These are phyloP conservation scores for Beris morrisii DNA, from an alignment of 2,888 invertebrate genomes.

Conservation along the genomic window DNA sequence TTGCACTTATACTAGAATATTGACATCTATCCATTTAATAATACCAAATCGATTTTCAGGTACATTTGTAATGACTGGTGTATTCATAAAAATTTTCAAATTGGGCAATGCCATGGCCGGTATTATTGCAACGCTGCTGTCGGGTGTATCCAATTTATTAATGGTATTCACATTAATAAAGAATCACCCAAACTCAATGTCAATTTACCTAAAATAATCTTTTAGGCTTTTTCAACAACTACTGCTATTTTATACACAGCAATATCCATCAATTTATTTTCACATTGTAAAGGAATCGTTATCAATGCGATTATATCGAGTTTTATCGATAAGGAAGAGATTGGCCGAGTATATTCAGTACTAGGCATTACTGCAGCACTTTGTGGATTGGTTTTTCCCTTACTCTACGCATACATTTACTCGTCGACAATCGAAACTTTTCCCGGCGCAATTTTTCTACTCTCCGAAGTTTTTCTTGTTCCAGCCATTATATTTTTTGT, in stretches of 20 bases:
- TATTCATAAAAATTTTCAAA: slow-evolving; percentile 52
- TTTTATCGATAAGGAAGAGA: slow-evolving; percentile 21
- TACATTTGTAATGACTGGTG: slow-evolving; percentile 53
- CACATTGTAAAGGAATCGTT: slow-evolving; percentile 25
- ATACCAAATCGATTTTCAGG: slow-evolving; percentile 41
- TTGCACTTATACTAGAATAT: too few species aligned
- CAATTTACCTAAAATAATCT: neutral
- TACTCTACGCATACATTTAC: slow-evolving; percentile 12
- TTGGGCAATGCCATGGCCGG: slow-evolving; percentile 47
- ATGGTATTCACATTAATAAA: slow-evolving; percentile 4
- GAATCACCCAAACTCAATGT: neutral
- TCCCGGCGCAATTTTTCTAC: slow-evolving; percentile 17
- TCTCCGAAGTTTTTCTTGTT: slow-evolving; percentile 22
- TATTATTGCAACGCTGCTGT: slow-evolving; percentile 8
- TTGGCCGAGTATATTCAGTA: slow-evolving; percentile 23
- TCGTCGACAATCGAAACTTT: slow-evolving; percentile 17
- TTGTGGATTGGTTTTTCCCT: slow-evolving; percentile 19
- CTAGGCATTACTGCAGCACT: slow-evolving; percentile 16
- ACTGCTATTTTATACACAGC: slow-evolving; percentile 16
- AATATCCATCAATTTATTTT: slow-evolving; percentile 20
- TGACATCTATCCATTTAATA: too few species aligned
- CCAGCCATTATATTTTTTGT: slow-evolving; percentile 12
- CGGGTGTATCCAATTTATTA: slow-evolving; percentile 11
- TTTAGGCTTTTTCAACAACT: slow-evolving; percentile 18
- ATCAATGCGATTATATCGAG: slow-evolving; percentile 25